Evolutionary conservation across 2,888 invertebrate species (phyloP), one percentile per base, ranked within the genome.

Genomic region (Hypsopygia costalis): DNA sequence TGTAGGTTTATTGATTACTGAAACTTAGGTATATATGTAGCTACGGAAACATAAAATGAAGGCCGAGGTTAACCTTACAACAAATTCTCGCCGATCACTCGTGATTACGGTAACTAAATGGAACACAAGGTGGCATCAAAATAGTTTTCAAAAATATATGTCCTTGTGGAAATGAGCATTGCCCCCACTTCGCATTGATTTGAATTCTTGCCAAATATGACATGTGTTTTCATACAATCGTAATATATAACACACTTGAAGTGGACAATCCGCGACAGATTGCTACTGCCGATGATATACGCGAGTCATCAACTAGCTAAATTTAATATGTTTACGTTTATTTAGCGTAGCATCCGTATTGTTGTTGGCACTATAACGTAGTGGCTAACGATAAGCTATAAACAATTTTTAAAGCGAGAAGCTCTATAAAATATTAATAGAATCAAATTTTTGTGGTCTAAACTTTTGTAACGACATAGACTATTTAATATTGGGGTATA

Each of bases 191-290:
- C 62, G 49, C 58, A 62, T 65, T 60, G 55, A 62, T 61, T 78
- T 80, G 81, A 79, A 66, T 58, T 55, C 50, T 57, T 74, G 82
- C 83, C 83, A 81, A 69, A 73, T 51, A 66, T 46, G 55, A 62
- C 72, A 65, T 62, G 59, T 70, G 69, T 65, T 68, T 68, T 73
- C 56, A 62, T 59, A 51, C 58, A 43, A 55, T 50, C 44, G 54
- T 44, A 56, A 47, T 12, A 31, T 44, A 34, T 45, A 41, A 40
- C 43, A 41, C 38, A 41, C 21, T 36, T 25, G 25, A 36, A 41
- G 42, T 37, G 41, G 32, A 43, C 8, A 11, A 21, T 36, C n/a
- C 8, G 33, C 27, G 38, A 33, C 32, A 38, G 29, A 36, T 29
- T 30, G 36, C 21, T 37, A 11, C 11, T 37, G 36, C 20, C 27